phyloP scores from a whole-genome alignment of 2,888 invertebrate species.

The Nephrotoma flavescens region DNA sequence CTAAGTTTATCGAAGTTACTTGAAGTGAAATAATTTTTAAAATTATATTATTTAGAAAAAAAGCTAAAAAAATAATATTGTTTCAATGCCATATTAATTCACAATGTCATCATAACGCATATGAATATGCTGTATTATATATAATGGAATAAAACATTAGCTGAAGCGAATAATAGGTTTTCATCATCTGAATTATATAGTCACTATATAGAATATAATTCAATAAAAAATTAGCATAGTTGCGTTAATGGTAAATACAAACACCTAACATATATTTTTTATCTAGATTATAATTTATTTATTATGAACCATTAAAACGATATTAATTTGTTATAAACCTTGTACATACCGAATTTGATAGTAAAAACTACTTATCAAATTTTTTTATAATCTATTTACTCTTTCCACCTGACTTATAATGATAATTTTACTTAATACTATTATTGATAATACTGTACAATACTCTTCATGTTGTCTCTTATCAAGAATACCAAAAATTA shows the following conservation, averaged over 20 bases:
- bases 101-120: constrained; percentile 3
- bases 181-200: not conserved
- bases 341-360: not conserved
- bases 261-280: not conserved
- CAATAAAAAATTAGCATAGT: not conserved
- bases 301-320: not conserved
- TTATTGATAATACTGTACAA: not conserved
- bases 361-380: not conserved
- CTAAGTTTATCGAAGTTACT: not conserved
- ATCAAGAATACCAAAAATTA: not conserved
- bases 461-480: not conserved
- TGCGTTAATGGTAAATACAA: not conserved
- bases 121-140: not conserved
- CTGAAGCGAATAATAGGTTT: not conserved
- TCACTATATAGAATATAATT: not conserved
- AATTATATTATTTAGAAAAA: not conserved
- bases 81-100: constrained; percentile 2
- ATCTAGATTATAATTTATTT: not conserved
- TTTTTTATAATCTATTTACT: not conserved
- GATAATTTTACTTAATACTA: not conserved
- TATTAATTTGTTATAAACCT: not conserved
- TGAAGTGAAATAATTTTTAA: not conserved
- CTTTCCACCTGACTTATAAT: not conserved
- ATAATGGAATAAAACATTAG: not conserved
- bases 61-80: not conserved